Evolutionary conservation across 2,113 vertebrate genomes (phyloP).

Genomic region (Tachysurus fulvidraco): DNA sequence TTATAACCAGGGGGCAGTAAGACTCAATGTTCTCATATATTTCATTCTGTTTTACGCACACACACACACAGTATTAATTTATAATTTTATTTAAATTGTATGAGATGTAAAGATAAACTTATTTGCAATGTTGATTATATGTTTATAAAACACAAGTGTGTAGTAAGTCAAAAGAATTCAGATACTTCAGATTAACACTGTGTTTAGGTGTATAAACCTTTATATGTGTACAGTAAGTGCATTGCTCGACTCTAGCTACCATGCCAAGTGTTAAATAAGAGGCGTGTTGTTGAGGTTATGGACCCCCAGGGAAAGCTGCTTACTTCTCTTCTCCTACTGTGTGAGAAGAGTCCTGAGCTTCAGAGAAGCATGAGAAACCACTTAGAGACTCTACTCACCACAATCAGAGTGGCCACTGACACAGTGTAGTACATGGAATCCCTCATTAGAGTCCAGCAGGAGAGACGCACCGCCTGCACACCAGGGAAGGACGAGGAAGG

Average conservation of each 20-base stretch:
- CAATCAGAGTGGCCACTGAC: constrained; percentile 88
- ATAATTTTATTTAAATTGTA: not conserved
- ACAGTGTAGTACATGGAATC: constrained; percentile 92
- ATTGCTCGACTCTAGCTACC: constrained; percentile 13
- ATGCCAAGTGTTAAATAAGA: constrained; percentile 42
- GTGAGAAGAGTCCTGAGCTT: constrained; percentile 29
- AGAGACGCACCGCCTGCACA: constrained; percentile 82
- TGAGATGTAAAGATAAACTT: not conserved
- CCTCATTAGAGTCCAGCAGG: constrained; percentile 90
- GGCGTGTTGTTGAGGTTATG: constrained; percentile 6
- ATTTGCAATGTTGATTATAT: not conserved
- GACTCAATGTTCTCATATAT: not conserved
- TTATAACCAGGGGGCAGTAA: constrained; percentile 49
- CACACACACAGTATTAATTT: not conserved
- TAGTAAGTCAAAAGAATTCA: not conserved
- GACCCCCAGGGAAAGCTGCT: constrained; percentile 33
- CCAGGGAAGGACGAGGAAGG: not conserved
- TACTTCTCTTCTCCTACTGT: constrained; percentile 32
- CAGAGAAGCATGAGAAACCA: constrained; percentile 39
- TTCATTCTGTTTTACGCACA: not conserved
- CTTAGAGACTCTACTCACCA: constrained; percentile 78
- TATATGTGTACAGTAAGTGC: not conserved
- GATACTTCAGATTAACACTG: not conserved
- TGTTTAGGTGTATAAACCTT: not conserved
- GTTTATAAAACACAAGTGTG: not conserved